Evolutionary conservation across 1,140 invertebrate species (phyloP), one percentile per base, ranked within the genome.

Genomic region (Apis dorsata): DNA sequence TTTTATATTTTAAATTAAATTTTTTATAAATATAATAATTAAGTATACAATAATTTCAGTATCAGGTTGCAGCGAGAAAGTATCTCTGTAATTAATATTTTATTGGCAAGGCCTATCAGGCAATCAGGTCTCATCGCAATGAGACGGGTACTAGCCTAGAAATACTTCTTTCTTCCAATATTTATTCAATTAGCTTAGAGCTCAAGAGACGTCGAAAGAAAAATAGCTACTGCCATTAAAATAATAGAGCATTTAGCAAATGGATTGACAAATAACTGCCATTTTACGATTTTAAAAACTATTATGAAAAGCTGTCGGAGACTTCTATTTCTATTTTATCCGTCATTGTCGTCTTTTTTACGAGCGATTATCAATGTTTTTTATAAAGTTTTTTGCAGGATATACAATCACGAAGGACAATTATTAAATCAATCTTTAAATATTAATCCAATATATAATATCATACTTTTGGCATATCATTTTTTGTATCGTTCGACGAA

Each of bases 91-190:
- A 15, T 70, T 71, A 66, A 74, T 69, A 76, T 73, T 87, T 88
- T 80, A 65, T 80, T 53, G 87, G 68, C 68, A 81, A 51, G 87
- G 87, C 86, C 87, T 88, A 88, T 82, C 66, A 79, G n/a, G 19
- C 71, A 83, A 79, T 51, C 63, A 60, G 55, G 55, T 24, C 81
- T 83, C 76, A 78, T 70, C 70, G 73, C 76, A 74, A 88, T 72
- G 75, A 53, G 80, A 86, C 62, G 34, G 77, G 75, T 76, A 86
- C 53, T 91, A 89, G 89, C 88, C 90, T 93, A 92, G 88, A 78
- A 34, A 87, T 90, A 91, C 88, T 90, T 91, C 84, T 91, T 88
- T 90, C 90, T 93, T 92, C 92, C 92, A 93, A 79, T 92, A 93
- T 93, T 93, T 93, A 91, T 91, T 91, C 79, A 79, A 91, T 90